Evolutionary conservation across 2,113 vertebrate species (phyloP).

Genomic region (Podarcis raffonei): DNA sequence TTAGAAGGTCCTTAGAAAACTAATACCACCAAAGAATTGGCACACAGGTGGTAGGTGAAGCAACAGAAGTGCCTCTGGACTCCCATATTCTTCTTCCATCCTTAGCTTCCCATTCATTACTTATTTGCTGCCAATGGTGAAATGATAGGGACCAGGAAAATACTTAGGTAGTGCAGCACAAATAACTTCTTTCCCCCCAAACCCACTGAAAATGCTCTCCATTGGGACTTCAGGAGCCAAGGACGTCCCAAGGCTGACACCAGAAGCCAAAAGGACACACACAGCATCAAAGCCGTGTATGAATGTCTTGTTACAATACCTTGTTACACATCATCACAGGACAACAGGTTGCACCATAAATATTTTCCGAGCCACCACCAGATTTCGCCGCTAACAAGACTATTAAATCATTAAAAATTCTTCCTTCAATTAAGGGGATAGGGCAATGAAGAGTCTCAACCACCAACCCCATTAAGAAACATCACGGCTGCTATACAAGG

Average conservation of each 20-base stretch:
- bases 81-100: neutral
- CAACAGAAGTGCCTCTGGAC: neutral
- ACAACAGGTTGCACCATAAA: neutral
- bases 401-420: neutral
- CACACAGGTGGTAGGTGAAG: neutral
- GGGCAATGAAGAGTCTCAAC: neutral
- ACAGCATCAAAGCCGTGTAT: neutral
- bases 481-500: neutral
- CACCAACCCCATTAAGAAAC: neutral
- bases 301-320: neutral
- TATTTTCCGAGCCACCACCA: neutral
- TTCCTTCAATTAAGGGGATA: neutral
- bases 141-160: neutral
- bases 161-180: neutral
- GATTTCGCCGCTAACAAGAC: neutral
- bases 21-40: too few relatives aligned
- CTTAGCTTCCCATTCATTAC: neutral
- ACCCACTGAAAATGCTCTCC: neutral
- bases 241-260: neutral
- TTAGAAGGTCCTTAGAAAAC: neutral
- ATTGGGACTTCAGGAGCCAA: neutral
- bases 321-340: neutral
- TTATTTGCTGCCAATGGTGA: neutral
- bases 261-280: neutral
- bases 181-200: neutral